A percentile compares a stretch with the other conserved stretches of the same genome.
These are phyloP conservation scores for Rugalucina vietnamica DNA, from an alignment of 2,888 invertebrate species.

Conservation along the genomic window DNA sequence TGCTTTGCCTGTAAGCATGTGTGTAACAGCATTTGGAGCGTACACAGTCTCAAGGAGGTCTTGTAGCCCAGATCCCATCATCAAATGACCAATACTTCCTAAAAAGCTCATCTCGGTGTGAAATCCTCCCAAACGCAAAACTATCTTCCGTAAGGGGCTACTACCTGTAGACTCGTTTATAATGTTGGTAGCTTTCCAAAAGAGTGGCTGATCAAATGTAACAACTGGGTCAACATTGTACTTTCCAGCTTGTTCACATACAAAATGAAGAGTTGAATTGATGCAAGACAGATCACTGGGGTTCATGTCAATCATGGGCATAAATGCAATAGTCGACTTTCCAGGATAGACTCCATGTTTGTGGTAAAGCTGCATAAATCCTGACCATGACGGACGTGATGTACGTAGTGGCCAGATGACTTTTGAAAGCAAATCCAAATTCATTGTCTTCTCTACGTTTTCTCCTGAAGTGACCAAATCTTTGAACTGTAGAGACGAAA, in stretches of 20 bases:
- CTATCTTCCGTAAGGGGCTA: slow-evolving; percentile 8
- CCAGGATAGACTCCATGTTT: background rate
- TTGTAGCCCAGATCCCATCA: background rate
- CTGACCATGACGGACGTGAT: slow-evolving; percentile 45
- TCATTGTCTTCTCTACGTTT: background rate
- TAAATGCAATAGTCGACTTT: slow-evolving; percentile 18
- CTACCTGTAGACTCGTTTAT: background rate
- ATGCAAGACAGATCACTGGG: slow-evolving; percentile 64
- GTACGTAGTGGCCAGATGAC: background rate
- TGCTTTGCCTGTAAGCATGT: background rate
- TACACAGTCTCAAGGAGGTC: background rate
- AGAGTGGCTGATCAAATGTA: slow-evolving; percentile 53
- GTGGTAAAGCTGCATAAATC: slow-evolving; percentile 46
- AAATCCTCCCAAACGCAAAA: no score
- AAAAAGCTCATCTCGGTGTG: slow-evolving; percentile 62
- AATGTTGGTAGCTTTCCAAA: slow-evolving; percentile 26
- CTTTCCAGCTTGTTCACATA: slow-evolving; percentile 41
- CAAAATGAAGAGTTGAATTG: slow-evolving; percentile 55
- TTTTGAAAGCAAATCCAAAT: background rate
- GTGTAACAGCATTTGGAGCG: background rate
- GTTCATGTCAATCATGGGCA: slow-evolving; percentile 68
- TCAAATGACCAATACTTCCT: slow-evolving; percentile 51
- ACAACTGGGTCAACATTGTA: slow-evolving; percentile 44
- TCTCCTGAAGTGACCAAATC: background rate
- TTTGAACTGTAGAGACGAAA: background rate